Evolutionary conservation across 2,113 vertebrate species (phyloP).

Genomic region (Telmatochromis brichardi): DNA sequence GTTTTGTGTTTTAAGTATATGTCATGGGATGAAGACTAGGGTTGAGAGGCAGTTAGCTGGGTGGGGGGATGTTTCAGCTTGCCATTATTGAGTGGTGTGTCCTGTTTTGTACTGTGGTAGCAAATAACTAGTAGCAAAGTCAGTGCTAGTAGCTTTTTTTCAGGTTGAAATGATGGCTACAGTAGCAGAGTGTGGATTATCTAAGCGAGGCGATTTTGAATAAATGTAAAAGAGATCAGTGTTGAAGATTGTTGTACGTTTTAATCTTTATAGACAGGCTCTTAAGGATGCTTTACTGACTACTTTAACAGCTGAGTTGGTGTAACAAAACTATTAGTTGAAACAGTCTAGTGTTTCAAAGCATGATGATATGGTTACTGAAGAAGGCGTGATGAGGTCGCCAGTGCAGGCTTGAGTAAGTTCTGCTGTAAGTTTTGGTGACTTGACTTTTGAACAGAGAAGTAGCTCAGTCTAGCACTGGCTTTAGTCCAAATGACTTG

Average conservation of each 20-base stretch:
- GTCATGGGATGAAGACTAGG: neutral
- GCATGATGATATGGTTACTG: neutral
- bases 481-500: neutral
- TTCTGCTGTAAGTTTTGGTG: neutral
- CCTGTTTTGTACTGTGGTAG: neutral
- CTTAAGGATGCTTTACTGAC: neutral
- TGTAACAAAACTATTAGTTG: neutral
- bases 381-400: neutral
- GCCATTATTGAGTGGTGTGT: neutral
- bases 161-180: neutral
- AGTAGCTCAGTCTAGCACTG: neutral
- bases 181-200: neutral
- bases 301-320: neutral
- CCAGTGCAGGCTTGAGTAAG: neutral
- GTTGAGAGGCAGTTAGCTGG: neutral
- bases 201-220: neutral
- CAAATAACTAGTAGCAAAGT: neutral
- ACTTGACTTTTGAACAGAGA: neutral
- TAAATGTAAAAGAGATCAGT: neutral
- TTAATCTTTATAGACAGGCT: neutral
- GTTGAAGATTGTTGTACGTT: neutral
- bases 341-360: neutral
- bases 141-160: neutral
- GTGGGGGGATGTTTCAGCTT: neutral
- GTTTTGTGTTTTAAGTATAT: neutral